Evolutionary conservation across 92 coral and sea anemone genomes (phyloP).

Genomic region (Siderastrea siderea): DNA sequence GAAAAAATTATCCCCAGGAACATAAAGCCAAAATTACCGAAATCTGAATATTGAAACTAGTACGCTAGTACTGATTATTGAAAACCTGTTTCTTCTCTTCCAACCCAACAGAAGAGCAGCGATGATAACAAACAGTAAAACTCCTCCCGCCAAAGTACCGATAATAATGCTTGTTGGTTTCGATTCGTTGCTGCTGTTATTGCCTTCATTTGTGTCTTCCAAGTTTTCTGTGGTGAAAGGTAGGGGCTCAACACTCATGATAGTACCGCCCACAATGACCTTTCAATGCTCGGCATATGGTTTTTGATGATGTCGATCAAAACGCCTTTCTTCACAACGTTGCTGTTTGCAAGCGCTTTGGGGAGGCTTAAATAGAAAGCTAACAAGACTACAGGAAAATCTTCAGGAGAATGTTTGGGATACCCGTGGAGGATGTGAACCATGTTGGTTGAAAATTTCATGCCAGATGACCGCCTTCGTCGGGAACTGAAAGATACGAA

Average conservation of each 20-base stretch:
- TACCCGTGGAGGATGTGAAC: slow-evolving; percentile 33
- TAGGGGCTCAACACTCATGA: not conserved
- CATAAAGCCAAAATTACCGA: too few species aligned
- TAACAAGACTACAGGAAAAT: not conserved
- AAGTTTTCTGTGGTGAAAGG: not conserved
- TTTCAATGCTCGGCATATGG: not conserved
- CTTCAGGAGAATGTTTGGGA: slow-evolving; percentile 16
- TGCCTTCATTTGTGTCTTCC: not conserved
- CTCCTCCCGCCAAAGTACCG: not conserved
- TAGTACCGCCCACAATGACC: not conserved
- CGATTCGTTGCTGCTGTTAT: not conserved
- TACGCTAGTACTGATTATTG: too few species aligned
- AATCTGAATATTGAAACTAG: too few species aligned
- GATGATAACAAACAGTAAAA: not conserved
- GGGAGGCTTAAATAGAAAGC: slow-evolving; percentile 24
- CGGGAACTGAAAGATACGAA: not conserved
- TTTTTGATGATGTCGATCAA: slow-evolving; percentile 2
- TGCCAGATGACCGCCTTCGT: not conserved
- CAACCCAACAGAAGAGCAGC: not conserved
- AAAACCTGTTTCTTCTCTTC: not conserved
- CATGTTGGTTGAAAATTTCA: slow-evolving; percentile 4
- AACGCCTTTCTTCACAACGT: not conserved
- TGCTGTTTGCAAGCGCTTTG: not conserved
- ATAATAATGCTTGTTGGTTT: not conserved
- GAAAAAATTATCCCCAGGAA: too few species aligned